phyloP scores from a whole-genome alignment of 2,888 invertebrate genomes.

The Andrena chrysosceles region DNA sequence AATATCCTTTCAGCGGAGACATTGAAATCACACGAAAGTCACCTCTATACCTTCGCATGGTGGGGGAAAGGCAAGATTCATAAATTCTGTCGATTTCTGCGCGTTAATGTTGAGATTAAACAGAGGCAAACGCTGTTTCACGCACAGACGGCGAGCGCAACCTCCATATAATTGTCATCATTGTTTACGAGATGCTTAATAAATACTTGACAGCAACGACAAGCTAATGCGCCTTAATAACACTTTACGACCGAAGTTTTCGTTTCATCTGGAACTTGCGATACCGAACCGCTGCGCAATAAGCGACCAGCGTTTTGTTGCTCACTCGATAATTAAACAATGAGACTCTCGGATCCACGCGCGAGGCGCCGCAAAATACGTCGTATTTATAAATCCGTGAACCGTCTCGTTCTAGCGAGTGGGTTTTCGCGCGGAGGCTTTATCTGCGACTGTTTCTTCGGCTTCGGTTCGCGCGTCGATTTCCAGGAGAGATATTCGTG shows the following conservation, averaged over 20 bases:
- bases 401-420: slow-evolving; percentile 6
- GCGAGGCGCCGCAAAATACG: slow-evolving; percentile 6
- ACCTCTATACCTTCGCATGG: neutral
- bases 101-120: neutral
- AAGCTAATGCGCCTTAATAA: slow-evolving; percentile 1
- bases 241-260: slow-evolving; percentile 20
- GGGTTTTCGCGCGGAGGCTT: neutral
- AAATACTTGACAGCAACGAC: neutral
- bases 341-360: slow-evolving; percentile 12
- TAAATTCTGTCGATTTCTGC: neutral
- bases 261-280: slow-evolving; percentile 7
- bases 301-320: slow-evolving; percentile 27
- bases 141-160: too few relatives aligned
- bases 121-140: neutral
- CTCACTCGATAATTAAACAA: slow-evolving; percentile 42
- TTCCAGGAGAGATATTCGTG: neutral
- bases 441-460: slow-evolving; percentile 21
- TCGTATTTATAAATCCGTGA: slow-evolving; percentile 24
- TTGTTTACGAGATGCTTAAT: neutral
- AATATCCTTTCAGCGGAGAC: neutral
- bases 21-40: neutral
- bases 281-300: slow-evolving; percentile 31
- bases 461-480: slow-evolving; percentile 13
- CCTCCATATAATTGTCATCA: neutral
- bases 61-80: neutral